These are phyloP conservation scores for Alces alces DNA, from an alignment of 2,113 vertebrate species.

Conservation along the genomic window DNA sequence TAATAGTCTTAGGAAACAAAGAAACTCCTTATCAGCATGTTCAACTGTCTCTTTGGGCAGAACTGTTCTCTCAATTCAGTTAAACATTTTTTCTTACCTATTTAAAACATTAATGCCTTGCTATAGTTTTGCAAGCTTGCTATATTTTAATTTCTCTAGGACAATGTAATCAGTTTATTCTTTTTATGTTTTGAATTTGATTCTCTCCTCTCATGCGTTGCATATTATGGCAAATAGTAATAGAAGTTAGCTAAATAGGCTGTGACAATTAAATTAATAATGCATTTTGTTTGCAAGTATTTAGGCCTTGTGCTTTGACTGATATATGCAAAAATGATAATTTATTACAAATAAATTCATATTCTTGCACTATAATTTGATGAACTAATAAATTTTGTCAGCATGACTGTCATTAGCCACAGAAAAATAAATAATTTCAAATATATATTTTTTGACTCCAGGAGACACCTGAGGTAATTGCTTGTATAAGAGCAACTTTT, in stretches of 20 bases:
- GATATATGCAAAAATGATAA: constrained; percentile 98
- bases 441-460: neutral
- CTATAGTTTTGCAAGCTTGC: constrained; percentile 81
- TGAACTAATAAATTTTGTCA: constrained; percentile 96
- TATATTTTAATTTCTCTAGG: constrained; percentile 80
- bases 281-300: constrained; percentile 96
- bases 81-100: constrained; percentile 74
- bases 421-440: constrained; percentile 79
- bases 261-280: constrained; percentile 94
- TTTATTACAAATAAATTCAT: constrained; percentile 99
- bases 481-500: neutral
- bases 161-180: constrained; percentile 80
- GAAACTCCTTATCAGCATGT: constrained; percentile 63
- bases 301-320: constrained; percentile 94
- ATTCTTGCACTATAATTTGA: constrained; percentile 93
- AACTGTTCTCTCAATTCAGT: constrained; percentile 67
- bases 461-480: neutral
- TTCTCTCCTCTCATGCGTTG: constrained; percentile 77
- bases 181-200: constrained; percentile 81
- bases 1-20: constrained; percentile 65
- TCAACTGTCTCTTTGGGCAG: constrained; percentile 55
- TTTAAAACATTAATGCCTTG: constrained; percentile 80
- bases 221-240: constrained; percentile 82
- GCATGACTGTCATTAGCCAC: constrained; percentile 90
- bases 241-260: constrained; percentile 84